These are phyloP conservation scores for Oceanodroma leucorhoa DNA, from an alignment of 2,797 vertebrate species.

Conservation along the genomic window DNA sequence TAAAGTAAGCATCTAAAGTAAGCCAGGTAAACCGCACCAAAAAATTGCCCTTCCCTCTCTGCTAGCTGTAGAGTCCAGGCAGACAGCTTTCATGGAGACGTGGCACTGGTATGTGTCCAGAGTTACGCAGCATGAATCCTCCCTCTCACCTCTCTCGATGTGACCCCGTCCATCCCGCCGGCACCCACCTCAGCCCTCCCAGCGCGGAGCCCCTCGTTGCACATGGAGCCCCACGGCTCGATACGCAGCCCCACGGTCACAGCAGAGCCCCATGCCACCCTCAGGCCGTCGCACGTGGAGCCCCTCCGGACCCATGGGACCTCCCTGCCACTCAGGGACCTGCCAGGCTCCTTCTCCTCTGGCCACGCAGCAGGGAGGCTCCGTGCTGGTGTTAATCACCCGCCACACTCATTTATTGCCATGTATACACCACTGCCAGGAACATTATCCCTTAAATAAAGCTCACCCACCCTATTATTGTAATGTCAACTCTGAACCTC, in stretches of 20 bases:
- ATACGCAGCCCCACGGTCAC: rapidly evolving
- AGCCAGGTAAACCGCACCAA: not conserved
- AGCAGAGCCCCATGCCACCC: rapidly evolving
- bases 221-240: rapidly evolving
- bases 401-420: not conserved
- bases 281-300: rapidly evolving
- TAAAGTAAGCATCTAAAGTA: not conserved
- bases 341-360: not conserved
- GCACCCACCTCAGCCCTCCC: not conserved
- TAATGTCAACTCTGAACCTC: constrained; percentile 35
- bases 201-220: rapidly evolving
- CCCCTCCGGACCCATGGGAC: rapidly evolving
- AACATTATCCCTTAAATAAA: constrained; percentile 37
- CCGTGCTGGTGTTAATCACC: not conserved
- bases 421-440: not conserved
- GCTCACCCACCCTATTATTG: constrained; percentile 57
- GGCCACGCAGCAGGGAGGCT: not conserved
- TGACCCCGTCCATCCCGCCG: rapidly evolving
- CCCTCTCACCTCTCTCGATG: rapidly evolving
- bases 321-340: not conserved
- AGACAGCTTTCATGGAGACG: rapidly evolving
- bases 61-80: not conserved
- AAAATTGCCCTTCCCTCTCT: not conserved
- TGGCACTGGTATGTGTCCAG: rapidly evolving
- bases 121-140: rapidly evolving